A percentile compares a stretch with the other conserved stretches of the same genome.
Conservation (phyloP, 2,888 invertebrate species). For the Tuta absoluta region DNA sequence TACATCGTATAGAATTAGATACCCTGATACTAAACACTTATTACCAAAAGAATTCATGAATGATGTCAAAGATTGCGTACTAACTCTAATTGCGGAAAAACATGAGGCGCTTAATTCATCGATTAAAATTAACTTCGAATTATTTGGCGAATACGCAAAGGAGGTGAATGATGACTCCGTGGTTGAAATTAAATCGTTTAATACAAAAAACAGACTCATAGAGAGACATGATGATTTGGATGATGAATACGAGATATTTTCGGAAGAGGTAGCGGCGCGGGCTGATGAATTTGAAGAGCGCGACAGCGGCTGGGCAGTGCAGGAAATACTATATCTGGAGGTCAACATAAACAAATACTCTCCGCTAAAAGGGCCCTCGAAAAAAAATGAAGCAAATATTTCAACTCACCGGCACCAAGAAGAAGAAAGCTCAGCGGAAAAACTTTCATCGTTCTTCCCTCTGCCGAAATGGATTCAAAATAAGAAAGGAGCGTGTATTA, state of each 20-base stretch:
- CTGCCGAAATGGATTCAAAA: conserved; percentile 15
- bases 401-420: too few species aligned
- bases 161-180: not conserved
- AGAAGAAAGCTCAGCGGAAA: too few species aligned
- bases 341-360: conserved; percentile 10
- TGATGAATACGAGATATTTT: not conserved
- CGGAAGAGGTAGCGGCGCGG: not conserved
- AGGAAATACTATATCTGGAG: conserved; percentile 5
- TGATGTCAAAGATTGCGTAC: not conserved
- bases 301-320: conserved; percentile 8
- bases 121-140: not conserved
- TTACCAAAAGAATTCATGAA: not conserved
- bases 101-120: not conserved
- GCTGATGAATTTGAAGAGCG: conserved; percentile 14
- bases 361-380: not conserved
- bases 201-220: not conserved
- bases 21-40: not conserved
- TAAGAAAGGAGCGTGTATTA: not conserved
- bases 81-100: not conserved
- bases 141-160: not conserved
- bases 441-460: not conserved
- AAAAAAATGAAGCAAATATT: too few species aligned
- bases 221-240: not conserved
- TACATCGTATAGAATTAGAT: not conserved
- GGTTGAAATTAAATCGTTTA: not conserved